Evolutionary conservation across 2,888 invertebrate species (phyloP).

Genomic region (Thymelicus sylvestris): DNA sequence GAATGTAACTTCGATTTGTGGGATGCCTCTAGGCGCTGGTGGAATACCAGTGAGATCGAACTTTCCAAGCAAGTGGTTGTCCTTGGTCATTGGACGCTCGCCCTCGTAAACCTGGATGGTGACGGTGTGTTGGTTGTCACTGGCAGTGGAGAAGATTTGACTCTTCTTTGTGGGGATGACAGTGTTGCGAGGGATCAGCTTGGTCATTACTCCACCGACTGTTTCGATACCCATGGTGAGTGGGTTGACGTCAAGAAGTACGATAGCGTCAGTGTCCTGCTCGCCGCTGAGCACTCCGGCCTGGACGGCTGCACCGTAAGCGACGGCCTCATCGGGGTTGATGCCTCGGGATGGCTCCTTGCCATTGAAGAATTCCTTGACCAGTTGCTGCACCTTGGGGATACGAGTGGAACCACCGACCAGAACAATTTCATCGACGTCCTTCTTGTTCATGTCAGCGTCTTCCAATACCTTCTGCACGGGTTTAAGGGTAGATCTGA

Average conservation of each 20-base stretch:
- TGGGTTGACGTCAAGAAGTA: conserved; percentile 98
- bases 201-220: conserved; percentile 99
- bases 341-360: conserved; percentile 99
- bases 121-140: conserved; percentile 99
- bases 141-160: conserved; percentile 99
- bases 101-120: conserved; percentile 99
- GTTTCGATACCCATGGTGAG: conserved; percentile 99
- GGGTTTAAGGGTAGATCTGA: conserved; percentile 96
- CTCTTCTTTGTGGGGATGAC: conserved; percentile 99
- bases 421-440: conserved; percentile 99
- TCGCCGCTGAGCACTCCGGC: conserved; percentile 99
- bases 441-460: conserved; percentile 99
- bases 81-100: conserved; percentile 99
- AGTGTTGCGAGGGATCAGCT: conserved; percentile 98
- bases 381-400: conserved; percentile 97
- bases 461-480: conserved; percentile 98
- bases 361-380: conserved; percentile 97
- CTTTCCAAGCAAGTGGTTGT: conserved; percentile 99
- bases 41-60: conserved; percentile 99
- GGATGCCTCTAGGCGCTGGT: conserved; percentile 96
- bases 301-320: conserved; percentile 99
- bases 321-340: conserved; percentile 99
- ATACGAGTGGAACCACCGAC: conserved; percentile 99
- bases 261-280: conserved; percentile 98
- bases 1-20: conserved; percentile 97